phyloP scores from a whole-genome alignment of 2,113 vertebrate genomes.

The Formicarius rufipectus region DNA sequence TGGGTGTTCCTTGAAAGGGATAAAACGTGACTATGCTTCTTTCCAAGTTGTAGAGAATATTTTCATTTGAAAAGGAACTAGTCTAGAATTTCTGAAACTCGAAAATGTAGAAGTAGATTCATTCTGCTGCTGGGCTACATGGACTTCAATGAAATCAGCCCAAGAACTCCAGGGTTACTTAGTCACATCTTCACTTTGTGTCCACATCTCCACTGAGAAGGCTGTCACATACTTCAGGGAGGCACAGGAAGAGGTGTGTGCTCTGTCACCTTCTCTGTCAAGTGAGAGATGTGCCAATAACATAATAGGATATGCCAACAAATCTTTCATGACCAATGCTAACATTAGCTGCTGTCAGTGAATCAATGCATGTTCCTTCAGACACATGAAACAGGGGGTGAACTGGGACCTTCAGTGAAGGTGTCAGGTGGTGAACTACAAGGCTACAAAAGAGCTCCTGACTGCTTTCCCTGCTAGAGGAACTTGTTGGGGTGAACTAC shows the following conservation, averaged over 20 bases:
- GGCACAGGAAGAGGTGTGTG: neutral
- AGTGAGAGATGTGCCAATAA: neutral
- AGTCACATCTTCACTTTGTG: neutral
- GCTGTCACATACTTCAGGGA: neutral
- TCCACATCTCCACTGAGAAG: neutral
- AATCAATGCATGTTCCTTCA: neutral
- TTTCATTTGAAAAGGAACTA: neutral
- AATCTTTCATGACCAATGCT: fast-evolving
- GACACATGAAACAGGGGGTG: neutral
- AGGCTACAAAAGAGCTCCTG: neutral
- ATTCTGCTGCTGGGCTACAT: neutral
- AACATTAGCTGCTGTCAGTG: neutral
- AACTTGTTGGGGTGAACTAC: neutral
- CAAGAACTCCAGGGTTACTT: neutral
- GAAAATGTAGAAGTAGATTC: neutral
- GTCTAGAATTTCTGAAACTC: neutral
- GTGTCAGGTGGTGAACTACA: neutral
- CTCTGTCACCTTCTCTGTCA: neutral
- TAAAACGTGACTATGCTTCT: neutral
- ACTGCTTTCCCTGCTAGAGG: neutral
- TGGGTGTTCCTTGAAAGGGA: neutral
- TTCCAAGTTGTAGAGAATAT: neutral
- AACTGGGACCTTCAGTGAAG: neutral
- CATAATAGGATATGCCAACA: neutral
- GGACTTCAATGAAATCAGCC: neutral